Evolutionary conservation across 2,888 invertebrate genomes (phyloP), one percentile per base, ranked within the genome.

Genomic region (Nysson spinosus): DNA sequence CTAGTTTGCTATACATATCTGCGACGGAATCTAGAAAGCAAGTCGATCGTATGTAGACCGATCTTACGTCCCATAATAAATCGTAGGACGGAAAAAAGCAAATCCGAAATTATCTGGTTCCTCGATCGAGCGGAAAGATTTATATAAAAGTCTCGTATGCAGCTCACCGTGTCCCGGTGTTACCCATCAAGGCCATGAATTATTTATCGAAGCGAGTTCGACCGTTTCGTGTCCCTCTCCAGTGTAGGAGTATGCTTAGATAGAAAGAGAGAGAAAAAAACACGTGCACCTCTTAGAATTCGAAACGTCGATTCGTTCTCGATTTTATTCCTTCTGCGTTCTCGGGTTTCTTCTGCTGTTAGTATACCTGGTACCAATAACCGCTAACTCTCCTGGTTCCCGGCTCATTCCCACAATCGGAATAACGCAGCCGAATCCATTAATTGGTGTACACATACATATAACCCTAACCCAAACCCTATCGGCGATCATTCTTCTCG

Each of bases 161-260:
- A 47, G 20, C 49, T 22, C 35, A 34, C 20, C 60, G 22, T 32
- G 58, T 43, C 51, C 17, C 40, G 17, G 19, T 19, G 57, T 43
- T 42, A 7, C 14, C 52, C 49, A 19, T n/a, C 51, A 16, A 22
- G 51, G 46, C 6, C 55, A 75, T 75, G 75, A 75, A 75, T 75
- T 72, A 75, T 75, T 75, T 63, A 71, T 74, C 46, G 55, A 39
- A 44, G 35, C 52, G 46, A 49, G 55, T 26, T 58, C 51, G 46
- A 34, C 30, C 56, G 60, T 67, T 55, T 62, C 51, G 42, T 63
- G 62, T 14, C 39, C 39, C 28, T 40, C 9, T 28, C 28, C n/a
- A n/a, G 28, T 20, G 19, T 26, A 40, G 47, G 22, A 46, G 24
- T 20, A 37, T 17, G 9, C 12, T n/a, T n/a, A n/a, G 42, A 40